A percentile compares a stretch with the other conserved stretches of the same genome.
Conservation (phyloP, 2,888 invertebrate genomes). For the Heliconius aoede region DNA sequence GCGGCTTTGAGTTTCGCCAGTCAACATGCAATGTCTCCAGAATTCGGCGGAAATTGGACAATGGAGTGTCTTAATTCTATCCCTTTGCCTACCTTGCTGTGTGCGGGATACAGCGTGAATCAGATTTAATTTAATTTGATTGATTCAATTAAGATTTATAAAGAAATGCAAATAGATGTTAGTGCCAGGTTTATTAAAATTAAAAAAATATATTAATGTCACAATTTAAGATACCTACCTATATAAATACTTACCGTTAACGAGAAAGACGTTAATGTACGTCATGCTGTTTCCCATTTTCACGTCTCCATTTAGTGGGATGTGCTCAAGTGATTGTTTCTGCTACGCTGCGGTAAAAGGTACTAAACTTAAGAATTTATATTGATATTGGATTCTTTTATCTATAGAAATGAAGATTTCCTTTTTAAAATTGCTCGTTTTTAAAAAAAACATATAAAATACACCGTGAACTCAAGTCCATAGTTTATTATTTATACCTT, state of each 20-base stretch:
- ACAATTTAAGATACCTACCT: background rate
- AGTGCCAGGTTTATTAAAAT: background rate
- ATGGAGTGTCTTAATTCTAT: no score
- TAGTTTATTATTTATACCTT: no score
- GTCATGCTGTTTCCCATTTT: slow-evolving; percentile 13
- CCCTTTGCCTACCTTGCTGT: no score
- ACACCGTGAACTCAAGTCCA: no score
- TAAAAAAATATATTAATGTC: background rate
- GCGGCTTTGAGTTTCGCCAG: no score
- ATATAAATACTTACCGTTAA: background rate
- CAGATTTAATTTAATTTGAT: no score
- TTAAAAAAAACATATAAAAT: no score
- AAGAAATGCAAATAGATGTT: no score
- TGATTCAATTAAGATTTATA: no score
- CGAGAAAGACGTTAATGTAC: slow-evolving; percentile 6
- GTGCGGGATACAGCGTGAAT: no score
- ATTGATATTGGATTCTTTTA: background rate
- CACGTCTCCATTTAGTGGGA: slow-evolving; percentile 7
- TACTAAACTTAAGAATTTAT: background rate
- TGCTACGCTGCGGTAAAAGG: background rate
- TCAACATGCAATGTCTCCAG: no score
- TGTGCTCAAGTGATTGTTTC: slow-evolving; percentile 21
- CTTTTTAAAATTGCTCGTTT: background rate
- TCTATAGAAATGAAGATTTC: background rate
- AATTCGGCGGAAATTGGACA: no score